phyloP scores from a whole-genome alignment of 2,888 invertebrate genomes.

The Noctua pronuba region DNA sequence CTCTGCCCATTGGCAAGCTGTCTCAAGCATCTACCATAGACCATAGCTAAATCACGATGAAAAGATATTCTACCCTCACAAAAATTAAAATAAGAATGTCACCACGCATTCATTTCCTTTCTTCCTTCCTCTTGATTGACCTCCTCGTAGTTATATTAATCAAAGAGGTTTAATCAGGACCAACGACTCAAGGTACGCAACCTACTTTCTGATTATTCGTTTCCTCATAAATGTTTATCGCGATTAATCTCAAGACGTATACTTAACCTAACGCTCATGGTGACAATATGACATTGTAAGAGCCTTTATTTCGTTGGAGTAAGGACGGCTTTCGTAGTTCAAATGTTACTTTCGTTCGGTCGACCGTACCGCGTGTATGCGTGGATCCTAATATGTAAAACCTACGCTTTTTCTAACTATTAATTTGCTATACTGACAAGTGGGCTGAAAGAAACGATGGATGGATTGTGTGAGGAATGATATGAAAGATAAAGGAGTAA shows the following conservation, averaged over 20 bases:
- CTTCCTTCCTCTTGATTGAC: slow-evolving; percentile 6
- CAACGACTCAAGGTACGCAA: slow-evolving; percentile 24
- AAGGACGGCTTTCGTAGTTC: background rate
- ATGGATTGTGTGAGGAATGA: no score
- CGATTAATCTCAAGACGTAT: slow-evolving; percentile 7
- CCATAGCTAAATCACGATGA: background rate
- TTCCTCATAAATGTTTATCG: slow-evolving; percentile 38
- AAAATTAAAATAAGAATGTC: background rate
- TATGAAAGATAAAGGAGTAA: no score
- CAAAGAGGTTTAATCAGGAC: slow-evolving; percentile 3
- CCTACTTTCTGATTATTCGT: slow-evolving; percentile 30
- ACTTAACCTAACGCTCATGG: background rate
- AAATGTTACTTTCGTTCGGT: background rate
- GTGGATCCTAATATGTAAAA: slow-evolving; percentile 19
- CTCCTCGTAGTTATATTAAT: background rate
- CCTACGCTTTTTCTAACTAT: slow-evolving; percentile 6
- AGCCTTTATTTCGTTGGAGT: background rate
- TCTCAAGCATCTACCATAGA: background rate
- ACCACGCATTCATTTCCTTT: background rate
- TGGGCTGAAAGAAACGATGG: background rate
- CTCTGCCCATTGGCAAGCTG: background rate
- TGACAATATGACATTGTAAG: background rate
- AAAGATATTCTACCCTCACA: background rate
- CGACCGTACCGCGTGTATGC: background rate
- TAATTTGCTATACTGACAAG: background rate